Percentiles rank a stretch among this genome's conserved stretches.
These are phyloP conservation scores for Andrena marginata DNA, from an alignment of 2,888 invertebrate genomes.

Conservation along the genomic window DNA sequence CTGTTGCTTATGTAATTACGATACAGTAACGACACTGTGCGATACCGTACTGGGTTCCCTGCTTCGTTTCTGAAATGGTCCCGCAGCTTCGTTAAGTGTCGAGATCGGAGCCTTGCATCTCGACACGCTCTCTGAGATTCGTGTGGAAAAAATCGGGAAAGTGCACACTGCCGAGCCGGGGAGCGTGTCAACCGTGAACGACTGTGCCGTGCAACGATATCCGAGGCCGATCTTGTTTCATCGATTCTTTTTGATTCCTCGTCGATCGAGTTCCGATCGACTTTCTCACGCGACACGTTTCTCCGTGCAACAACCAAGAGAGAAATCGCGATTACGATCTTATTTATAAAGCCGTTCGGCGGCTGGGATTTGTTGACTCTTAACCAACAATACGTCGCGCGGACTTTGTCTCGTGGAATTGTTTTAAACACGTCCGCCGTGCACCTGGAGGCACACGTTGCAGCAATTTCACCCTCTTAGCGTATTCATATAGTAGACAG, in stretches of 20 bases:
- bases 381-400: constrained; percentile 26
- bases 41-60: too few relatives aligned
- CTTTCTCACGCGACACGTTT: constrained; percentile 50
- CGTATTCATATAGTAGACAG: constrained; percentile 33
- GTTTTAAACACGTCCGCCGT: constrained; percentile 2
- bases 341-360: constrained; percentile 41
- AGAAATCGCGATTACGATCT: constrained; percentile 44
- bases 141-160: constrained; percentile 15
- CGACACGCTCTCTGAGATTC: constrained; percentile 1
- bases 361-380: constrained; percentile 17
- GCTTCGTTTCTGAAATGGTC: background rate
- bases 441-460: background rate
- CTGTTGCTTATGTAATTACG: too few relatives aligned
- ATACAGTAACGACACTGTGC: too few relatives aligned
- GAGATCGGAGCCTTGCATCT: constrained; percentile 3
- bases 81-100: background rate
- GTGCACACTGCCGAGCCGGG: constrained; percentile 3
- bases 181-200: constrained; percentile 32
- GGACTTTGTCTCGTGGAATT: background rate
- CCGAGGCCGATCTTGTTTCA: constrained; percentile 45
- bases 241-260: constrained; percentile 36
- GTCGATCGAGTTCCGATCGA: constrained; percentile 45
- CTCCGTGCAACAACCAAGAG: background rate
- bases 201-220: constrained; percentile 30
- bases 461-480: background rate